Evolutionary conservation across 2,888 invertebrate genomes (phyloP), one percentile per base, ranked within the genome.

Genomic region (Drosophila kuntzei): DNA sequence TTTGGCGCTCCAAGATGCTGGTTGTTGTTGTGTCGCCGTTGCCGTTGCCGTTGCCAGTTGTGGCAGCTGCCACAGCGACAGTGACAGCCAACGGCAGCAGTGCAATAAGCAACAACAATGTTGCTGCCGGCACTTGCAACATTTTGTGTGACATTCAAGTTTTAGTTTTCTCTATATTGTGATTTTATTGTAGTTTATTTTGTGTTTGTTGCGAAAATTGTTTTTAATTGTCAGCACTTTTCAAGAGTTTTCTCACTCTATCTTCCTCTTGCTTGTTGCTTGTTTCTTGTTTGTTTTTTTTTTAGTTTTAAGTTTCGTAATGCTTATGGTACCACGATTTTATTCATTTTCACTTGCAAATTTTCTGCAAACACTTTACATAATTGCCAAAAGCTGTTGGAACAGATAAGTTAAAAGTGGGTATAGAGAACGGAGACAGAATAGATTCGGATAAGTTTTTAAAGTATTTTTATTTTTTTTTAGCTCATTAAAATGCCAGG

Each of bases 41-140:
- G 50, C 54, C 46, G 14, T 59, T 51, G 22, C 47, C 18, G 8
- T 12, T 63, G 49, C 54, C 46, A 70, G 61, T 54, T 27, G 57
- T 27, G 20, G 76, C 63, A 36, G 50, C 44, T 66, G 73, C 63
- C 61, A 70, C 68, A 63, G 49, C 43, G 32, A 66, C 60, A 3
- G 47, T 20, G 27, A 22, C 51, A 41, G 77, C 64, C 18, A 65
- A 29, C 20, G 73, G 74, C 47, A 86, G 72, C 67, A 85, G 57
- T 62, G 58, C 36, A 55, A 80, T 14, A 41, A 71, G 72, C 84
- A 86, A 62, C 62, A 80, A 49, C 61, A 80, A 63, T 68, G 76
- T 71, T 87, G 83, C 84, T 87, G 71, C 66, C 78, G 88, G 77
- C 86, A 82, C 89, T 83, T 88, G 89, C 87, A 84, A 86, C 83